Conservation (phyloP, 30 jellyfish, hydroid and myxozoan species). For the Turritopsis rubra region DNA sequence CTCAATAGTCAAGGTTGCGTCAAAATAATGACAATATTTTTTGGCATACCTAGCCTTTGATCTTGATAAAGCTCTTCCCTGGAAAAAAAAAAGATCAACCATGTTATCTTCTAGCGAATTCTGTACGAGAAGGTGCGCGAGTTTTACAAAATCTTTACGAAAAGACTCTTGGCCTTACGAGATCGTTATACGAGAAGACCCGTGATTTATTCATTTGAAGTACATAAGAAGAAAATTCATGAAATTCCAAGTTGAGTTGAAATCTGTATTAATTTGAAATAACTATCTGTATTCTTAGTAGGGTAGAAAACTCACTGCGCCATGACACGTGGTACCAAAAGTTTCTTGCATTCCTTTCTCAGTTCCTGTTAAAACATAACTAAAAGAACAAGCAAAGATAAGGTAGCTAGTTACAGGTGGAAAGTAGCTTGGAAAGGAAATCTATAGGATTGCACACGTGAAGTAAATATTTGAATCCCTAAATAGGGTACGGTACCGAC, state of each 20-base stretch:
- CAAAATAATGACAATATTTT: slow-evolving; percentile 57
- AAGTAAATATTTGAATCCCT: no score
- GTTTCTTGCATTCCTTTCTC: slow-evolving; percentile 93
- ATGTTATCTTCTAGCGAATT: neutral
- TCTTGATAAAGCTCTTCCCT: slow-evolving; percentile 78
- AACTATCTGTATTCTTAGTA: no score
- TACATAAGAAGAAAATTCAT: no score
- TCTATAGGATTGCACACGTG: no score
- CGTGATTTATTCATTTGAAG: no score
- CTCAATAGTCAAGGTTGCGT: slow-evolving; percentile 74
- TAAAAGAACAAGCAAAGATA: slow-evolving; percentile 19
- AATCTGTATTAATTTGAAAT: no score
- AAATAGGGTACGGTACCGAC: no score
- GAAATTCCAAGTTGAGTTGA: no score
- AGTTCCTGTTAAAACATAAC: slow-evolving; percentile 91
- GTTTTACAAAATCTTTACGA: no score
- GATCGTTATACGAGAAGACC: no score
- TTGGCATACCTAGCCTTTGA: slow-evolving; percentile 67
- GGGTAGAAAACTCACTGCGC: slow-evolving; percentile 71
- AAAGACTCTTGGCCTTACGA: no score
- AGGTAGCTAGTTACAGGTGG: neutral
- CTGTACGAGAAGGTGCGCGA: neutral
- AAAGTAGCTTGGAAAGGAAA: no score
- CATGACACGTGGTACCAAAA: slow-evolving; percentile 97
- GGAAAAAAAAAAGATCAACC: slow-evolving; percentile 1